These are phyloP conservation scores for Sorex araneus DNA, from an alignment of 2,113 vertebrate genomes.

Conservation along the genomic window DNA sequence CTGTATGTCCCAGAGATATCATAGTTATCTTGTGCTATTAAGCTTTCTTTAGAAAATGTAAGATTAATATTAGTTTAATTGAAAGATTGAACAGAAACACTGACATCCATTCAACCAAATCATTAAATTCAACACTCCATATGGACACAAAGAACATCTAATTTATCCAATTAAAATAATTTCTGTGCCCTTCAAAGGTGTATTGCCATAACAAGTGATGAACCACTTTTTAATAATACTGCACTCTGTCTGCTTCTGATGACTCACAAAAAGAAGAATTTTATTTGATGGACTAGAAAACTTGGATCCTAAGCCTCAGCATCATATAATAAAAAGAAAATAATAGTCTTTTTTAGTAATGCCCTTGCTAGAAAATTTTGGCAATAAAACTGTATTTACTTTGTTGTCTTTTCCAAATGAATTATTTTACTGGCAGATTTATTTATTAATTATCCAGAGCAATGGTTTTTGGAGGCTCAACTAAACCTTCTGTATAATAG, in stretches of 20 bases:
- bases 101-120: slow-evolving; percentile 84
- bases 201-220: slow-evolving; percentile 77
- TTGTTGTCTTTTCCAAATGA: slow-evolving; percentile 76
- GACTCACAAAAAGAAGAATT: slow-evolving; percentile 68
- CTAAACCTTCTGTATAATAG: slow-evolving; percentile 79
- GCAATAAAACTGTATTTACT: slow-evolving; percentile 79
- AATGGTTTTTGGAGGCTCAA: slow-evolving; percentile 77
- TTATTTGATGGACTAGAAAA: slow-evolving; percentile 69
- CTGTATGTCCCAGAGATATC: slow-evolving; percentile 85
- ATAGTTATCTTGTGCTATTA: slow-evolving; percentile 84
- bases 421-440: slow-evolving; percentile 81
- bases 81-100: slow-evolving; percentile 83
- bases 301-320: slow-evolving; percentile 25
- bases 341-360: slow-evolving; percentile 71
- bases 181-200: slow-evolving; percentile 81
- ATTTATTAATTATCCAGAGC: slow-evolving; percentile 85
- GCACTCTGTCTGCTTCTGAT: slow-evolving; percentile 62
- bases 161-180: slow-evolving; percentile 85
- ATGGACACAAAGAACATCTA: slow-evolving; percentile 84
- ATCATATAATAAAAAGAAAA: slow-evolving; percentile 49
- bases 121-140: slow-evolving; percentile 83
- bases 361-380: slow-evolving; percentile 57
- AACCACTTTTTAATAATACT: slow-evolving; percentile 80
- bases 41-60: slow-evolving; percentile 84
- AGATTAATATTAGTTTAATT: slow-evolving; percentile 85